Evolutionary conservation across 2,888 invertebrate genomes (phyloP).

Genomic region (Rhyacophila evoluta): DNA sequence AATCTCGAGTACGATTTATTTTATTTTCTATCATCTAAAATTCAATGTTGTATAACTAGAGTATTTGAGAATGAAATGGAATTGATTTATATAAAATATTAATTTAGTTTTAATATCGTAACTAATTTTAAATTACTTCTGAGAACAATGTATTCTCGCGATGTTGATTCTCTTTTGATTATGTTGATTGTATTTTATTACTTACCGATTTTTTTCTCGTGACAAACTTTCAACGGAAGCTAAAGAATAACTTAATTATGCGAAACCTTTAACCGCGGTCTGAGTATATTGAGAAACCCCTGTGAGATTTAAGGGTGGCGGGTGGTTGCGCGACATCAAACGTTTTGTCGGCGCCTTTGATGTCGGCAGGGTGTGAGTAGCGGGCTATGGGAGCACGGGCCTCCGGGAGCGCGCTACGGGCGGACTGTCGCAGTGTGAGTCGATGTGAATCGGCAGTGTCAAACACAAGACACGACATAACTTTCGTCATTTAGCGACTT

Average conservation of each 20-base stretch:
- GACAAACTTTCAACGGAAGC: slow-evolving; percentile 10
- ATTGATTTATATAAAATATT: no score
- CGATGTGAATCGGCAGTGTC: slow-evolving; percentile 12
- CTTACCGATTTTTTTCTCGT: background rate
- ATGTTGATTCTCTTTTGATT: background rate
- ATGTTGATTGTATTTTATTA: background rate
- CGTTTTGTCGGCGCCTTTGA: slow-evolving; percentile 31
- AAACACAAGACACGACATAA: background rate
- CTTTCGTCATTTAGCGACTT: slow-evolving; percentile 18
- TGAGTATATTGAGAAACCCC: slow-evolving; percentile 19
- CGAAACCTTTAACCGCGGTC: slow-evolving; percentile 16
- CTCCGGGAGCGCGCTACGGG: slow-evolving; percentile 18
- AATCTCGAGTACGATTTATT: no score
- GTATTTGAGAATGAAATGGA: no score
- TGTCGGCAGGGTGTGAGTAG: background rate
- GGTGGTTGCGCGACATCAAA: slow-evolving; percentile 45
- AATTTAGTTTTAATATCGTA: no score
- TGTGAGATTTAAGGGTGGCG: slow-evolving; percentile 25
- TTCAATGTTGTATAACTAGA: no score
- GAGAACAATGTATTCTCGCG: no score
- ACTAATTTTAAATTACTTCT: no score
- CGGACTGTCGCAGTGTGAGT: background rate
- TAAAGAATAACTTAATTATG: slow-evolving; percentile 22
- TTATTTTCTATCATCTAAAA: no score
- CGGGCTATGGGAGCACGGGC: slow-evolving; percentile 8